A percentile compares a stretch with the other conserved stretches of the same genome.
Conservation (phyloP, 2,113 vertebrate species). For the Oryzias celebensis region DNA sequence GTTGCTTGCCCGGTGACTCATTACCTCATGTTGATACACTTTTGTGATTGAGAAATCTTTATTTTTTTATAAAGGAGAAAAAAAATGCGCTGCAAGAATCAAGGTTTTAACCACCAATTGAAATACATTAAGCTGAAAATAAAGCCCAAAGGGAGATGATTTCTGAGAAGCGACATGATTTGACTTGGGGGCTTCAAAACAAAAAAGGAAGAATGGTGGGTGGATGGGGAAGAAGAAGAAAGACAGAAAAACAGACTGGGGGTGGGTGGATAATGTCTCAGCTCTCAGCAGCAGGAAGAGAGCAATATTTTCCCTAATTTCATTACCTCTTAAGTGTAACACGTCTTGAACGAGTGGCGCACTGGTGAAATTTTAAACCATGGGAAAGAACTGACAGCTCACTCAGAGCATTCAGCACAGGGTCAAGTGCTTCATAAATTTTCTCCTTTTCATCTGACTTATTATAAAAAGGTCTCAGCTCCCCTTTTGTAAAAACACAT, state of each 20-base stretch:
- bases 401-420: conserved; percentile 41
- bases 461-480: conserved; percentile 21
- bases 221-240: conserved; percentile 15
- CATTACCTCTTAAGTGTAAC: conserved; percentile 52
- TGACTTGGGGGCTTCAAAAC: conserved; percentile 32
- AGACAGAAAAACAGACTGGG: conserved; percentile 13
- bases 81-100: conserved; percentile 5
- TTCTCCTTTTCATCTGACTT: conserved; percentile 31
- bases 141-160: conserved; percentile 18
- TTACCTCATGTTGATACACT: conserved; percentile 29
- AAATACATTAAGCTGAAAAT: conserved; percentile 26
- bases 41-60: conserved; percentile 29
- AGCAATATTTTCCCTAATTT: conserved; percentile 48
- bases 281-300: conserved; percentile 26
- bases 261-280: conserved; percentile 32
- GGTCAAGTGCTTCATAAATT: conserved; percentile 67
- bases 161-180: conserved; percentile 32
- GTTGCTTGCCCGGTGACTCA: conserved; percentile 18
- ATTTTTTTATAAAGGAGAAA: not conserved
- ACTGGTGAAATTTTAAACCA: conserved; percentile 72
- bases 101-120: conserved; percentile 8
- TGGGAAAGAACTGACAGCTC: conserved; percentile 62
- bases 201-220: conserved; percentile 28
- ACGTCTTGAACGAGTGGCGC: conserved; percentile 50
- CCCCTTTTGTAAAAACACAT: conserved; percentile 31